Evolutionary conservation across 64 coral and sea anemone genomes (phyloP).

Genomic region (Acropora tenuis): DNA sequence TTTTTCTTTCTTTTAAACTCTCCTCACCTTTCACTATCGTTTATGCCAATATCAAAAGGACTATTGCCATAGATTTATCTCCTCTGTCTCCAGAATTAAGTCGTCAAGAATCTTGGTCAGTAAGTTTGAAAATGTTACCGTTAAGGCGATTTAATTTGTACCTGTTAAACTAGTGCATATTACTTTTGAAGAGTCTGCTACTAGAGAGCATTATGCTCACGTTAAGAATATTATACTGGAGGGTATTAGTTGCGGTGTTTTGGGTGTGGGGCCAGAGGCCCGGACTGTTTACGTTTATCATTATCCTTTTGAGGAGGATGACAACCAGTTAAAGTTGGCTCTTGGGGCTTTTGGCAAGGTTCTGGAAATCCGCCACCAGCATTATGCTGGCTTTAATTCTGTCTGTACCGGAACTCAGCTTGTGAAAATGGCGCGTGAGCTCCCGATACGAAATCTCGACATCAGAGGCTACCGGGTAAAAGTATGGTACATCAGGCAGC

Average conservation of each 20-base stretch:
- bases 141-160: background rate
- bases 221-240: background rate
- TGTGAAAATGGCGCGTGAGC: background rate
- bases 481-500: background rate
- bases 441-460: rapidly evolving
- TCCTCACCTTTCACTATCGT: no score
- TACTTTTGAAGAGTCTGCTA: background rate
- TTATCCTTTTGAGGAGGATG: background rate
- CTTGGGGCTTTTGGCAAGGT: background rate
- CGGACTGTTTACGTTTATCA: background rate
- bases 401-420: background rate
- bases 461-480: background rate
- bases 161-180: background rate
- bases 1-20: no score
- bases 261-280: background rate
- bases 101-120: no score
- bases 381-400: background rate
- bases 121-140: no score
- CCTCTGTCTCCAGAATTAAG: no score
- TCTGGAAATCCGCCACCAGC: background rate
- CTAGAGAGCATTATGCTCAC: background rate
- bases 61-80: no score
- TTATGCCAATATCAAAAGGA: no score
- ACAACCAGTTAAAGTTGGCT: background rate
- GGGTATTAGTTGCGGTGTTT: background rate